Evolutionary conservation across 1,140 invertebrate genomes (phyloP), one percentile per base, ranked within the genome.

Genomic region (Drosophila sturtevanti): DNA sequence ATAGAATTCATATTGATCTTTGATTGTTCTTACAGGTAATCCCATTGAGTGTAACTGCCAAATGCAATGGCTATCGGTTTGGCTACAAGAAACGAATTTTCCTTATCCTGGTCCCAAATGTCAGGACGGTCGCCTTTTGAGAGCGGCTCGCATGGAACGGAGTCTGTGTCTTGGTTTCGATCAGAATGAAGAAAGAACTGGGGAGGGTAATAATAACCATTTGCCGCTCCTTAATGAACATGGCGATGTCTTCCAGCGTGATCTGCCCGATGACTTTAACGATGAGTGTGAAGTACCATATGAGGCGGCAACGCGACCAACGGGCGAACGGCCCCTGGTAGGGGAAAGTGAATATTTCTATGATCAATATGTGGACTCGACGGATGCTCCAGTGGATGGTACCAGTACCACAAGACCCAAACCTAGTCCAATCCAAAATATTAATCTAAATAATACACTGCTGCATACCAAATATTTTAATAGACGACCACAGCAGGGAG

Each of bases 271-370:
- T 6, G 91, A 91, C 9, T 91, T 91, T 31, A 91, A 67, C n/a
- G 90, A 92, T 11, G 91, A 92, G 55, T 92, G 91, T 59, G 91
- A 92, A 51, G 54, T 60, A 1, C 41, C 41, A 1, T 63, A 63
- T 51, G 82, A 80, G 22, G 89, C 79, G 74, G 91, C 87, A 69
- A 89, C 21, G 73, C 91, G 16, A 72, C 92, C 35, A 44, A 48
- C 41, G 3, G 89, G 92, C 2, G 86, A 93, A 18, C 92, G 93
- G 48, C 95, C 95, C 4, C 92, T 94, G 7, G 94, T 95, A 0
- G 94, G 95, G 71, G 95, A 96, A 81, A 94, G 94, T 1, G 96
- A 97, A 75, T 96, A 96, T 78, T 95, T 96, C 76, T 96, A 97
- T 82, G 96, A 96, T 80, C 95, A 97, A 69, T 97, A 96, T 91